A percentile compares a stretch with the other conserved stretches of the same genome.
Conservation (phyloP, 2,797 vertebrate species). For the Glossophaga mutica region DNA sequence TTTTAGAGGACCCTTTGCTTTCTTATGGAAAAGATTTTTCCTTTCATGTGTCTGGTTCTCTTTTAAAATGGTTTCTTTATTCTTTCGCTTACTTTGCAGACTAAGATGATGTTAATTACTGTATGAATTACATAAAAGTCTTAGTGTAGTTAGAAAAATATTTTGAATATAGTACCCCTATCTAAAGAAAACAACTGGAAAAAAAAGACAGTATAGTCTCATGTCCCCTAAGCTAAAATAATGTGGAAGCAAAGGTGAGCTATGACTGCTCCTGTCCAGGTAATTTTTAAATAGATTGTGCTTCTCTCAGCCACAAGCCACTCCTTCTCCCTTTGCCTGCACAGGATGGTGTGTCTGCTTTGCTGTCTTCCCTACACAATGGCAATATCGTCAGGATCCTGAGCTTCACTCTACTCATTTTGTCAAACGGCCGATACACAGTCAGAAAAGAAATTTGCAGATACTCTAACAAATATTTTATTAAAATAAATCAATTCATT, state of each 20-base stretch:
- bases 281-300: not conserved
- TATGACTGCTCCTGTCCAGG: not conserved
- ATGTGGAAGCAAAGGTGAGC: not conserved
- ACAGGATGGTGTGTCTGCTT: not conserved
- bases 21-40: conserved; percentile 17
- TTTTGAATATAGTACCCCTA: not conserved
- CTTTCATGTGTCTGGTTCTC: not conserved
- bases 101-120: not conserved
- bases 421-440: not conserved
- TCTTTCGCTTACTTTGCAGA: not conserved
- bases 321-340: not conserved
- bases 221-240: not conserved
- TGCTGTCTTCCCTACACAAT: not conserved
- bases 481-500: conserved; percentile 39
- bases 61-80: conserved; percentile 37
- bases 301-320: not conserved
- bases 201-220: not conserved
- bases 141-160: not conserved
- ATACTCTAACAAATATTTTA: not conserved
- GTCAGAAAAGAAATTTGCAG: conserved; percentile 30
- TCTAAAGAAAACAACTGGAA: conserved; percentile 1
- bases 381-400: not conserved
- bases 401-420: not conserved
- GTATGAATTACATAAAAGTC: not conserved
- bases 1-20: not conserved